Evolutionary conservation across 1,140 invertebrate genomes (phyloP).

Genomic region (Notospermus geniculatus): DNA sequence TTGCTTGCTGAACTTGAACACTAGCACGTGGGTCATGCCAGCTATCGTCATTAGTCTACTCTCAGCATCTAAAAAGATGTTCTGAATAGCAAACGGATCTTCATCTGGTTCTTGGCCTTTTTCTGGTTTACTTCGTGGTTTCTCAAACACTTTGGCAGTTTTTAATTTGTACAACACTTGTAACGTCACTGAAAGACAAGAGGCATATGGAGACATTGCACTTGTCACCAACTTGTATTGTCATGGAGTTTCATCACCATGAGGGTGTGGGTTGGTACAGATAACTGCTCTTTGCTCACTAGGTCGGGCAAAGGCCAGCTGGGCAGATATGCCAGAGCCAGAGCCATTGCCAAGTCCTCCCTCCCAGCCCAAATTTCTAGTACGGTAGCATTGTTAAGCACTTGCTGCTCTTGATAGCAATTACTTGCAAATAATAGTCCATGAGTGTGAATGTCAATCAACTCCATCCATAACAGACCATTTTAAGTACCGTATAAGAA

Average conservation of each 20-base stretch:
- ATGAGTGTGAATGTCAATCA: too few relatives aligned
- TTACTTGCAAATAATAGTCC: too few relatives aligned
- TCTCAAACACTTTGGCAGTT: slow-evolving; percentile 90
- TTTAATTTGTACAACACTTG: slow-evolving; percentile 97
- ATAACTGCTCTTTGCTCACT: too few relatives aligned
- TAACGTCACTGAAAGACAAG: slow-evolving; percentile 74
- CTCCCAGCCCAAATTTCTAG: too few relatives aligned
- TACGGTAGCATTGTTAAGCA: too few relatives aligned
- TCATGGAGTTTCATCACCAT: slow-evolving; percentile 1
- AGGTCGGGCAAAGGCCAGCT: too few relatives aligned
- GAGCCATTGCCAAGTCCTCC: too few relatives aligned
- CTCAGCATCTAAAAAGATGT: slow-evolving; percentile 89
- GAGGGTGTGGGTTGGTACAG: not conserved
- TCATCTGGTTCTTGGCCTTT: slow-evolving; percentile 62
- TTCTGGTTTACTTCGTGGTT: slow-evolving; percentile 36
- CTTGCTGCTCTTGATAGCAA: too few relatives aligned
- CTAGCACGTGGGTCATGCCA: slow-evolving; percentile 86
- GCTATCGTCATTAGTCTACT: slow-evolving; percentile 86
- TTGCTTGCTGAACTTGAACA: slow-evolving; percentile 92
- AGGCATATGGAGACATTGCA: slow-evolving; percentile 81
- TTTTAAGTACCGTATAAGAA: too few relatives aligned
- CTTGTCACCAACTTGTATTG: not conserved
- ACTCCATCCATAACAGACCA: too few relatives aligned
- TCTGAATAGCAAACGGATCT: slow-evolving; percentile 90
- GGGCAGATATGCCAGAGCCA: too few relatives aligned